phyloP scores from a whole-genome alignment of 37 sponge, comb jelly and placozoan species.

The Lycopodina hypogea region DNA sequence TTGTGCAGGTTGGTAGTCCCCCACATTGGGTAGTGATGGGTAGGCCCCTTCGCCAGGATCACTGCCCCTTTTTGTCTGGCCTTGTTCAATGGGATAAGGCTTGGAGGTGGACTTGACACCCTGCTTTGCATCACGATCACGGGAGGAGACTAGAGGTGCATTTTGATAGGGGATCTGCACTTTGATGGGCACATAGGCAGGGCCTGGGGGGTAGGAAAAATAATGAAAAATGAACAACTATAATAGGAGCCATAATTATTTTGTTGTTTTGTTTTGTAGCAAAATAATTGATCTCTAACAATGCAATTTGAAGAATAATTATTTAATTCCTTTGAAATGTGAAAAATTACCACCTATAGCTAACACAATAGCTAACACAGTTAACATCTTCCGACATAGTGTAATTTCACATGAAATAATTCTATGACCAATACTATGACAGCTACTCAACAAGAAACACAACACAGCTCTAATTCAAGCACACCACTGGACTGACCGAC shows the following conservation, averaged over 20 bases:
- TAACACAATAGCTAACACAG: no score
- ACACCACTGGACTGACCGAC: slow-evolving; percentile 84
- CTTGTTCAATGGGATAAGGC: neutral
- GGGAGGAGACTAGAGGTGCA: neutral
- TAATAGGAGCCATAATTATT: no score
- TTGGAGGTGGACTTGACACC: neutral
- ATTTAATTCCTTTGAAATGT: no score
- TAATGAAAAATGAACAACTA: neutral
- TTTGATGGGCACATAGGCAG: slow-evolving; percentile 1
- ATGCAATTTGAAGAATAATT: no score
- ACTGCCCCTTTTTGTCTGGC: no score
- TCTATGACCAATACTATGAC: no score
- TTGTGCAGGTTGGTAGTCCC: neutral
- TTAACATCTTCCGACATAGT: no score
- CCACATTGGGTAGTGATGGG: slow-evolving; percentile 5
- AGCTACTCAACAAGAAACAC: no score
- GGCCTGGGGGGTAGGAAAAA: neutral
- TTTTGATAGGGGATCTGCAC: neutral
- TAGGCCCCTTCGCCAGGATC: neutral
- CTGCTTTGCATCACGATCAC: neutral
- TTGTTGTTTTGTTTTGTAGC: no score
- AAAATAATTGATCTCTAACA: no score
- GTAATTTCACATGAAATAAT: no score
- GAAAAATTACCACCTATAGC: no score
- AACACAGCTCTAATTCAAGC: slow-evolving; percentile 3